Evolutionary conservation across 2,113 vertebrate genomes (phyloP).

Genomic region (Circaetus gallicus): DNA sequence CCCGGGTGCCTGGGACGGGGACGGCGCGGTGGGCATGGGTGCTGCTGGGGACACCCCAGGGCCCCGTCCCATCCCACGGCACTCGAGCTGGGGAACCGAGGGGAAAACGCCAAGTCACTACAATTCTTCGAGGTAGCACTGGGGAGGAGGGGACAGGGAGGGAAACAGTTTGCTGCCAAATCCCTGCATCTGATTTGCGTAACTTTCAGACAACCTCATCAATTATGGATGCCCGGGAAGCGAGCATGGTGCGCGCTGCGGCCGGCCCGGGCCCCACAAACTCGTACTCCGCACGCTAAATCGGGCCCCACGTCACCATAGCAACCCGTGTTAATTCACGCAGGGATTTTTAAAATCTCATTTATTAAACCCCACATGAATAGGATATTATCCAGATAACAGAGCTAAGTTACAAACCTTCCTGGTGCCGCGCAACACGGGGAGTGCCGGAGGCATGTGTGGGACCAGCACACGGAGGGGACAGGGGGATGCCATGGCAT

Average conservation of each 20-base stretch:
- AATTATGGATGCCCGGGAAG: constrained; percentile 60
- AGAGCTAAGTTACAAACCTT: constrained; percentile 37
- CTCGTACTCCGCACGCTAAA: not conserved
- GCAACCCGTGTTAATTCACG: constrained; percentile 60
- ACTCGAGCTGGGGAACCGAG: fast-evolving
- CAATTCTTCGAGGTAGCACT: constrained; percentile 47
- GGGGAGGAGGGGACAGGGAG: constrained; percentile 31
- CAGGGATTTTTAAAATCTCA: constrained; percentile 55
- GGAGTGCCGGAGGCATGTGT: not conserved
- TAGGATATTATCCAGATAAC: constrained; percentile 50
- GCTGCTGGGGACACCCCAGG: not conserved
- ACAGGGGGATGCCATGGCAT: fast-evolving
- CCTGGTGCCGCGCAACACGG: not conserved
- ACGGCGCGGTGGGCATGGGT: fast-evolving
- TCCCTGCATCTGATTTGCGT: constrained; percentile 56
- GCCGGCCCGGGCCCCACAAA: constrained; percentile 35
- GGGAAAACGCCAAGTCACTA: constrained; percentile 59
- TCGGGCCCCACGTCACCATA: constrained; percentile 43
- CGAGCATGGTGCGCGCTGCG: not conserved
- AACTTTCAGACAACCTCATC: constrained; percentile 69
- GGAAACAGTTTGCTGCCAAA: constrained; percentile 51
- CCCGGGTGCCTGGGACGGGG: fast-evolving
- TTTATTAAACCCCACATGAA: constrained; percentile 51
- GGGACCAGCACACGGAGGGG: not conserved
- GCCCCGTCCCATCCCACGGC: fast-evolving